phyloP scores from a whole-genome alignment of 2,797 vertebrate genomes.

The Peromyscus eremicus region DNA sequence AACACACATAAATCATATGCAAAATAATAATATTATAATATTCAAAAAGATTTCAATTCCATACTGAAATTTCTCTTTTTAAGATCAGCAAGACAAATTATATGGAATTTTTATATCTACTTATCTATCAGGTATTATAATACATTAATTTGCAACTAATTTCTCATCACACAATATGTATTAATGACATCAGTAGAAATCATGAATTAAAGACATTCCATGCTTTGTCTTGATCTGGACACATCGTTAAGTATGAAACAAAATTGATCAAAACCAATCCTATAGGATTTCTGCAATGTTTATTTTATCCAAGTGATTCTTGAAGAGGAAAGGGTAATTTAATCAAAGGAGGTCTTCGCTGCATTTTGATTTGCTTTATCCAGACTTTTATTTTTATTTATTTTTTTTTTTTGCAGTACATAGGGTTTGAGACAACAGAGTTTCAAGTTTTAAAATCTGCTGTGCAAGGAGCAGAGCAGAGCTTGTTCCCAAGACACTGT shows the following conservation, averaged over 20 bases:
- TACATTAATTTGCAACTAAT: not conserved
- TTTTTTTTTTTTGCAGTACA: no score
- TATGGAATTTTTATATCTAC: not conserved
- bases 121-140: not conserved
- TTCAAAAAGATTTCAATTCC: not conserved
- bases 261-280: not conserved
- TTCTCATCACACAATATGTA: not conserved
- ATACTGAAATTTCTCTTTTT: not conserved
- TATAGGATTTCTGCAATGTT: not conserved
- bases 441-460: not conserved
- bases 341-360: not conserved
- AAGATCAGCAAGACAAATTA: not conserved
- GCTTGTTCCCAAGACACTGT: not conserved
- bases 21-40: not conserved
- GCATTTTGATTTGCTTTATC: not conserved
- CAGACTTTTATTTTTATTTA: not conserved
- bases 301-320: not conserved
- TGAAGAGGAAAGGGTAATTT: not conserved
- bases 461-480: not conserved
- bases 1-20: not conserved
- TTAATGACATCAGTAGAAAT: not conserved
- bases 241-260: not conserved
- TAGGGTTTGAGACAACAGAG: not conserved
- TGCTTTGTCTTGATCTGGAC: not conserved
- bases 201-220: not conserved